Evolutionary conservation across 2,888 invertebrate species (phyloP).

Genomic region (Prostheceraeus crozeri): DNA sequence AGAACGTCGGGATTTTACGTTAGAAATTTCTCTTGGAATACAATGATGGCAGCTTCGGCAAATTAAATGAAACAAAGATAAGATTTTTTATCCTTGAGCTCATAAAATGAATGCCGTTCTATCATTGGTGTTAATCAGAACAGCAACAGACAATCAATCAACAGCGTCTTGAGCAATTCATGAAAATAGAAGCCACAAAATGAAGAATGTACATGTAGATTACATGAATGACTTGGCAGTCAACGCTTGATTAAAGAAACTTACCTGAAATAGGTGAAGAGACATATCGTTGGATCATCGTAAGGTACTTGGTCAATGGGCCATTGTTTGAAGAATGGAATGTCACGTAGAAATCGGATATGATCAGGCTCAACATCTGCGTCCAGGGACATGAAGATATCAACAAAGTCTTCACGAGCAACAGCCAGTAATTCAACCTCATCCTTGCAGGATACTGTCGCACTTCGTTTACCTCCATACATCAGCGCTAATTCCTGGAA

Average conservation of each 20-base stretch:
- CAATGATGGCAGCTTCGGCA: too few relatives aligned
- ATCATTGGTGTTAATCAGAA: too few relatives aligned
- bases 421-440: constrained; percentile 64
- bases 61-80: too few relatives aligned
- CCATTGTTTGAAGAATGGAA: constrained; percentile 49
- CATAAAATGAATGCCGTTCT: too few relatives aligned
- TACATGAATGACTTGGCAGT: too few relatives aligned
- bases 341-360: constrained; percentile 48
- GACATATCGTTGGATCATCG: constrained; percentile 50
- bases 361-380: constrained; percentile 51
- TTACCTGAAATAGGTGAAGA: constrained; percentile 54
- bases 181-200: too few relatives aligned
- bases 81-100: too few relatives aligned
- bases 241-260: neutral
- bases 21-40: too few relatives aligned
- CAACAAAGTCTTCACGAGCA: constrained; percentile 61
- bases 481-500: constrained; percentile 54
- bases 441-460: constrained; percentile 53
- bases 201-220: too few relatives aligned
- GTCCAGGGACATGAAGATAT: constrained; percentile 59
- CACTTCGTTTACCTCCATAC: constrained; percentile 49
- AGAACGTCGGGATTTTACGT: too few relatives aligned
- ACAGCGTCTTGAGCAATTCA: too few relatives aligned
- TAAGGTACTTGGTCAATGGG: constrained; percentile 50
- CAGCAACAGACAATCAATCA: too few relatives aligned